These are phyloP conservation scores for Dryobates pubescens DNA, from an alignment of 2,797 vertebrate species.

Conservation along the genomic window DNA sequence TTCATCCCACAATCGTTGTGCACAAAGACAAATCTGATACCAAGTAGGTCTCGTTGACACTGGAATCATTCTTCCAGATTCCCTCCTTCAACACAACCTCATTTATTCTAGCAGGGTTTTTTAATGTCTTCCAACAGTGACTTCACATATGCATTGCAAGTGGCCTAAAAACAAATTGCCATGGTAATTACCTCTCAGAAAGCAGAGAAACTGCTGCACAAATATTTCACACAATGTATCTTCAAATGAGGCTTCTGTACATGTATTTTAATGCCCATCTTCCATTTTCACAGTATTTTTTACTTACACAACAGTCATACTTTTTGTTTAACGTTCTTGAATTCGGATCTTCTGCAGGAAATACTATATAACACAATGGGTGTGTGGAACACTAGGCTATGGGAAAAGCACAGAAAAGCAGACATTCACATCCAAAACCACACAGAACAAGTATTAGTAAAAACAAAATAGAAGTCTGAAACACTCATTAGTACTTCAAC, in stretches of 20 bases:
- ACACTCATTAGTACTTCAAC: background rate
- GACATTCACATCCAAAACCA: background rate
- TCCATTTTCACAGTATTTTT: background rate
- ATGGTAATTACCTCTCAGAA: background rate
- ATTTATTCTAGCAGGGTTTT: background rate
- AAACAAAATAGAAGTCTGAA: background rate
- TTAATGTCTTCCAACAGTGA: background rate
- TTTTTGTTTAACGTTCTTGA: background rate
- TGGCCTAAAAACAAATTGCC: background rate
- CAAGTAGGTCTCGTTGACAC: background rate
- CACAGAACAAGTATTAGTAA: background rate
- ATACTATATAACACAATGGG: background rate
- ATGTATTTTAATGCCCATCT: background rate
- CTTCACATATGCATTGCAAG: background rate
- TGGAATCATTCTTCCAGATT: background rate
- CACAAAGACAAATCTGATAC: background rate
- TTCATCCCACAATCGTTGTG: background rate
- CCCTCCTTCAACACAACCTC: background rate
- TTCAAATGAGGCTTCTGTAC: background rate
- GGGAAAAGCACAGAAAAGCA: background rate
- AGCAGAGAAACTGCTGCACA: background rate
- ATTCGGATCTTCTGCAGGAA: background rate
- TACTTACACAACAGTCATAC: background rate
- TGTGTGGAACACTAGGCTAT: rapidly evolving
- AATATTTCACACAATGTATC: background rate